Percentiles rank a stretch among this genome's conserved stretches.
phyloP scores from a whole-genome alignment of 2,797 vertebrate species.

The Mormyrops attenuatus region DNA sequence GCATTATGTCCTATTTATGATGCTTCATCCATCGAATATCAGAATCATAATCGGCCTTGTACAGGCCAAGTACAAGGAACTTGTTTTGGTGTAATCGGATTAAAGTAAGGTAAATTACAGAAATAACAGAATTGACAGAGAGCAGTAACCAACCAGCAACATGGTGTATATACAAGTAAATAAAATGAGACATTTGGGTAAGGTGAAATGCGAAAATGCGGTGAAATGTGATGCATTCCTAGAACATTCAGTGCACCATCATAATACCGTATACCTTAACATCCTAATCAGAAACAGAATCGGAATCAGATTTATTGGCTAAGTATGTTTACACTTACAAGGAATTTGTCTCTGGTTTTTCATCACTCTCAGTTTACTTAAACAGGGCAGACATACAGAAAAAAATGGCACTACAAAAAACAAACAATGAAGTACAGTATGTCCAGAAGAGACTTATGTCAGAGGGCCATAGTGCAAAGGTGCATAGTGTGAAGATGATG shows the following conservation, averaged over 20 bases:
- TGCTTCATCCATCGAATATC: background rate
- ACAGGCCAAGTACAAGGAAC: background rate
- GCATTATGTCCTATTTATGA: background rate
- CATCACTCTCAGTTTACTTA: background rate
- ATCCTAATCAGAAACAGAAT: background rate
- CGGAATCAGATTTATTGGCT: background rate
- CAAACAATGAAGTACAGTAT: background rate
- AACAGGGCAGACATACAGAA: background rate
- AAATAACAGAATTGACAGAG: background rate
- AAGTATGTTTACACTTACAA: background rate
- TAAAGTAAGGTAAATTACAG: background rate
- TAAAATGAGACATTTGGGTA: background rate
- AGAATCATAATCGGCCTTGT: background rate
- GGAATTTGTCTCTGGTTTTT: background rate
- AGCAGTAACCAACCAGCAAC: background rate
- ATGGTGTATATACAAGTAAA: background rate
- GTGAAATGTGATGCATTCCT: background rate
- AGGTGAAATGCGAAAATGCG: background rate
- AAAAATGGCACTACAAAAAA: background rate
- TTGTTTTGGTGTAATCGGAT: background rate
- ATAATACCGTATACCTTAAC: background rate
- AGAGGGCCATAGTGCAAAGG: background rate
- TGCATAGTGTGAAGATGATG: background rate
- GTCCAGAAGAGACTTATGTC: background rate
- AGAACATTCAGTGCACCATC: background rate